Evolutionary conservation across 2,797 vertebrate species (phyloP).

Genomic region (Nothura maculosa): DNA sequence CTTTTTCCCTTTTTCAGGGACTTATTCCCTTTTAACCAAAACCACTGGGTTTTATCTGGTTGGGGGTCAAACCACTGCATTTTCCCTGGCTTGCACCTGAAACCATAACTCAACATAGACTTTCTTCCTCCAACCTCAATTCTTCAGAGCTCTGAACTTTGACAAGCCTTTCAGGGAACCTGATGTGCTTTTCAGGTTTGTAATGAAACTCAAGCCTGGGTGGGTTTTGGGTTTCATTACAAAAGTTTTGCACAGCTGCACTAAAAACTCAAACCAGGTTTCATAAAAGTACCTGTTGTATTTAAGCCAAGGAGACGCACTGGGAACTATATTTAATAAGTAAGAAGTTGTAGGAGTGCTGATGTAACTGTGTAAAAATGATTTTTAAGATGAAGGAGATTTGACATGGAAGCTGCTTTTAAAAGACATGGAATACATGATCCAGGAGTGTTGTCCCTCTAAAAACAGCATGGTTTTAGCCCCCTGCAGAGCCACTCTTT

Average conservation of each 20-base stretch:
- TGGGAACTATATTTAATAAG: slow-evolving; percentile 71
- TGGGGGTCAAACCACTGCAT: not conserved
- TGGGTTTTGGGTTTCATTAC: slow-evolving; percentile 70
- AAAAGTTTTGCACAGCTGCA: slow-evolving; percentile 66
- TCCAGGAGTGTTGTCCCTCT: not conserved
- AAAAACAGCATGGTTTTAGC: not conserved
- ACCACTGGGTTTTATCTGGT: slow-evolving; percentile 12
- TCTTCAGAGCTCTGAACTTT: slow-evolving; percentile 58
- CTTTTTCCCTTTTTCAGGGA: not conserved
- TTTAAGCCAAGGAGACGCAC: slow-evolving; percentile 46
- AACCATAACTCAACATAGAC: slow-evolving; percentile 44
- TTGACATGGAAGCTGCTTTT: slow-evolving; percentile 38
- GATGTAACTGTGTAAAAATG: slow-evolving; percentile 67
- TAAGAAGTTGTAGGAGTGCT: slow-evolving; percentile 65
- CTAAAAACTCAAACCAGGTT: slow-evolving; percentile 69
- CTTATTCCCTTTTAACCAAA: not conserved
- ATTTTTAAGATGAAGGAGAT: slow-evolving; percentile 50
- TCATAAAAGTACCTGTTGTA: slow-evolving; percentile 72
- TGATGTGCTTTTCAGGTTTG: slow-evolving; percentile 67
- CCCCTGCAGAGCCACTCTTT: not conserved
- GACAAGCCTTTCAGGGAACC: slow-evolving; percentile 54
- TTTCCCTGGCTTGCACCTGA: slow-evolving; percentile 45
- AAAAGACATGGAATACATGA: slow-evolving; percentile 23
- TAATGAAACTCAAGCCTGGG: slow-evolving; percentile 64
- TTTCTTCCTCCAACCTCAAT: slow-evolving; percentile 34